phyloP scores from a whole-genome alignment of 2,888 invertebrate genomes.

The Cheilosia variabilis region DNA sequence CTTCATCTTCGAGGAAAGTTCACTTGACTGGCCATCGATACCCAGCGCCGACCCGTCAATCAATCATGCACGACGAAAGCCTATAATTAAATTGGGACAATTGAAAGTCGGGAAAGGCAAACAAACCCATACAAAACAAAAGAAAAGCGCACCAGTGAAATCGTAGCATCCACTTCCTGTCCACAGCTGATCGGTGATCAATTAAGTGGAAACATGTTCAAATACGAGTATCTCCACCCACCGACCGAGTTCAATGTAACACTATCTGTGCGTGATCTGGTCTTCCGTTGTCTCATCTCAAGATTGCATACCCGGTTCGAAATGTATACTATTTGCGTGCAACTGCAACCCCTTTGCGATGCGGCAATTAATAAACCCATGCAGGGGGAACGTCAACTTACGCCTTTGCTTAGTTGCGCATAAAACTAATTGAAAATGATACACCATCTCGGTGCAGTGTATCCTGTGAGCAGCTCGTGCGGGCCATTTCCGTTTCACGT shows the following conservation, averaged over 20 bases:
- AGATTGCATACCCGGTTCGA: conserved; percentile 33
- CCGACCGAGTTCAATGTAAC: conserved; percentile 14
- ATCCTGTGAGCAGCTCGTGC: conserved; percentile 63
- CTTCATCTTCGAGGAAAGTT: conserved; percentile 19
- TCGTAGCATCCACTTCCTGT: conserved; percentile 41
- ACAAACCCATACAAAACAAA: neutral
- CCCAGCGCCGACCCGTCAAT: neutral
- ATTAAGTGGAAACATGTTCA: conserved; percentile 18
- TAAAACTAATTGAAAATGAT: conserved; percentile 45
- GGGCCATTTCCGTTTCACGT: conserved; percentile 58
- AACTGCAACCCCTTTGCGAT: conserved; percentile 18
- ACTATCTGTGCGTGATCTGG: conserved; percentile 4
- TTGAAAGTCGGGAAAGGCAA: conserved; percentile 42
- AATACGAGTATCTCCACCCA: conserved; percentile 40
- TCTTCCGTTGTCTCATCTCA: conserved; percentile 32
- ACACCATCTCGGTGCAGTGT: conserved; percentile 6
- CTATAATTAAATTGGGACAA: conserved; percentile 53
- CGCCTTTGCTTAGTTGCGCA: neutral
- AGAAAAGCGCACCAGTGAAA: conserved; percentile 13
- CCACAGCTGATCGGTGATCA: conserved; percentile 21
- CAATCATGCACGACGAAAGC: conserved; percentile 42
- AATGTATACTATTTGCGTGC: conserved; percentile 27
- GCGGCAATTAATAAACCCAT: conserved; percentile 44
- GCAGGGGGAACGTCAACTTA: conserved; percentile 29
- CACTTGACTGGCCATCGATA: conserved; percentile 30